Base-by-base conservation (phyloP, 2,888 invertebrate genomes). In the Amphimallon solstitiale region DNA sequence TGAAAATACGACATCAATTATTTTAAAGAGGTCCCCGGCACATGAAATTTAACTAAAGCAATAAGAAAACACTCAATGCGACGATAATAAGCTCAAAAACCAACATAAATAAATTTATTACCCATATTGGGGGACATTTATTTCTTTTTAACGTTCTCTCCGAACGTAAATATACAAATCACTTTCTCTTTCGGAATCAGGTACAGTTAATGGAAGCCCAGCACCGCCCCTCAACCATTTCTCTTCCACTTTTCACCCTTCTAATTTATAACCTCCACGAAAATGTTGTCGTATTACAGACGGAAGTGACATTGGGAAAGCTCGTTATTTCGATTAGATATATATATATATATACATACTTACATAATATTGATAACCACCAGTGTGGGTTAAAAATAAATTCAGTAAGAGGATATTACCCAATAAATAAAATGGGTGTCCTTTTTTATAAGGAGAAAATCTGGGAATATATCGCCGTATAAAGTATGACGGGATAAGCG, bases 251-350 rank as follows among this genome's bases (percentile, higher is more conserved):
- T 56, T 38, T 21, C 23, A n/a, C 40, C 38, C n/a, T 21, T 40
- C 10, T 56, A 56, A 56, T 56, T 56, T 56, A 56, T 40, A 38
- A 21, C 40, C 40, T 21, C n/a, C 38, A 4, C 38, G 23, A 56
- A 29, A 17, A 56, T 40, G 14, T 12, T 40, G 40, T 38, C 56
- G 38, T 23, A 23, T 40, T 56, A 23, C 56, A 12, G 40, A 21
- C 23, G 17, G 40, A 56, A 23, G 15, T 56, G 56, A 40, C 29
- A 23, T 23, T 14, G 23, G 12, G 21, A 40, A 40, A n/a, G 12
- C 12, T 15, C 7, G 23, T 15, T 40, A 56, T 56, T 56, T 40
- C 40, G 29, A 29, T 29, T 29, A 29, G 5, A 1, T 29, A 29
- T 29, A 40, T 40, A 40, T 35, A 5, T 9, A 10, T n/a, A 21